A percentile compares a stretch with the other conserved stretches of the same genome.
These are phyloP conservation scores for Hetaerina titia DNA, from an alignment of 2,888 invertebrate species.

Conservation along the genomic window DNA sequence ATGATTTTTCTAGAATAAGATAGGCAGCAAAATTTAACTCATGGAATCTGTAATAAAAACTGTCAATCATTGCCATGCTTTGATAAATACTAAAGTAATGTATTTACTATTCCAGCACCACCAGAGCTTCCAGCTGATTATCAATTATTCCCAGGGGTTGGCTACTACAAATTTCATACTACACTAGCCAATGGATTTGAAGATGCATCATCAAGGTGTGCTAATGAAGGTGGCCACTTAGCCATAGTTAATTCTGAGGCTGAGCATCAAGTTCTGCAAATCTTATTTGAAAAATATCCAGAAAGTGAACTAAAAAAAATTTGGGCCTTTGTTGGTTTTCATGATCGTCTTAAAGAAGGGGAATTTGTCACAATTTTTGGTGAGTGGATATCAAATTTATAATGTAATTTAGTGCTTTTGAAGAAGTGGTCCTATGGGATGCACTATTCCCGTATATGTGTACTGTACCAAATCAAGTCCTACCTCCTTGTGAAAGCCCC, in stretches of 20 bases:
- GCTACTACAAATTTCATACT: conserved; percentile 23
- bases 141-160: conserved; percentile 16
- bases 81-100: neutral
- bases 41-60: too few relatives aligned
- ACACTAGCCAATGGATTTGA: neutral
- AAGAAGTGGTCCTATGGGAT: too few relatives aligned
- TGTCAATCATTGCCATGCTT: too few relatives aligned
- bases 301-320: neutral
- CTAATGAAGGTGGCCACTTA: conserved; percentile 39
- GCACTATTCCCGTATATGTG: too few relatives aligned
- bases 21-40: too few relatives aligned
- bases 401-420: too few relatives aligned
- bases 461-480: too few relatives aligned
- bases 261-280: neutral
- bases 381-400: too few relatives aligned
- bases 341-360: conserved; percentile 68
- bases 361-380: conserved; percentile 69
- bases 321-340: conserved; percentile 69
- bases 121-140: neutral
- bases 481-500: too few relatives aligned
- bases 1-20: too few relatives aligned
- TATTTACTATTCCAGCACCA: neutral
- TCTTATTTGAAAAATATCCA: neutral
- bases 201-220: conserved; percentile 10
- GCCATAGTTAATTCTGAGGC: neutral